Conservation (phyloP, 2,888 invertebrate species). For the Megastigmus dorsalis region DNA sequence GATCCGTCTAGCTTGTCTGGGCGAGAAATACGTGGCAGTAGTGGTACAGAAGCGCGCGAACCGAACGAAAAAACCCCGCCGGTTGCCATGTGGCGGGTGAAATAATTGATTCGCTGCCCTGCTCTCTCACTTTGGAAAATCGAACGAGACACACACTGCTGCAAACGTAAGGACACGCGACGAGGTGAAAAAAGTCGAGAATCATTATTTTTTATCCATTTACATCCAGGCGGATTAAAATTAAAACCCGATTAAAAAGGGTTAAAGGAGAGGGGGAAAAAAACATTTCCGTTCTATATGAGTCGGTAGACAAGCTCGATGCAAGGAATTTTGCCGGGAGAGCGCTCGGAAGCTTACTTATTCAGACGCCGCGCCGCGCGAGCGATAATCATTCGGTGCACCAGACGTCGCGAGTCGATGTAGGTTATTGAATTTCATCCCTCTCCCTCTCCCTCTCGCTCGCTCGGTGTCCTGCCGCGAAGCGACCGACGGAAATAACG, state of each 20-base stretch:
- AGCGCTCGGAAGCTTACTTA: constrained; percentile 69
- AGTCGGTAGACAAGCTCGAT: constrained; percentile 7
- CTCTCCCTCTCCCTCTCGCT: no score
- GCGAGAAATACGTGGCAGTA: background rate
- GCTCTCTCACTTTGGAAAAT: constrained; percentile 8
- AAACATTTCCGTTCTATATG: no score
- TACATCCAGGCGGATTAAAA: no score
- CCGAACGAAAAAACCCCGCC: constrained; percentile 17
- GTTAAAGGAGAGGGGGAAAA: background rate
- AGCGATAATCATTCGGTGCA: constrained; percentile 43
- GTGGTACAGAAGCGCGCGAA: background rate
- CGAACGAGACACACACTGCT: constrained; percentile 18
- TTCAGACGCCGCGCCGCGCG: constrained; percentile 58
- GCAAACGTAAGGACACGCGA: background rate
- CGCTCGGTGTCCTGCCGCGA: no score
- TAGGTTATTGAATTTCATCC: constrained; percentile 66
- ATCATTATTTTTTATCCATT: no score
- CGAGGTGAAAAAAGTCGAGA: no score
- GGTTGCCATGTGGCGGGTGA: constrained; percentile 25
- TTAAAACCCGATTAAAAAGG: no score
- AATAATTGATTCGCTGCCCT: constrained; percentile 29
- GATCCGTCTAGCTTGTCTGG: constrained; percentile 18
- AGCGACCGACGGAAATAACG: constrained; percentile 69
- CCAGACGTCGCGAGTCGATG: constrained; percentile 65
- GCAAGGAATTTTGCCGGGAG: constrained; percentile 63